Percentiles rank a stretch among this genome's conserved stretches.
These are phyloP conservation scores for Coryphaenoides rupestris DNA, from an alignment of 2,113 vertebrate species.

Conservation along the genomic window DNA sequence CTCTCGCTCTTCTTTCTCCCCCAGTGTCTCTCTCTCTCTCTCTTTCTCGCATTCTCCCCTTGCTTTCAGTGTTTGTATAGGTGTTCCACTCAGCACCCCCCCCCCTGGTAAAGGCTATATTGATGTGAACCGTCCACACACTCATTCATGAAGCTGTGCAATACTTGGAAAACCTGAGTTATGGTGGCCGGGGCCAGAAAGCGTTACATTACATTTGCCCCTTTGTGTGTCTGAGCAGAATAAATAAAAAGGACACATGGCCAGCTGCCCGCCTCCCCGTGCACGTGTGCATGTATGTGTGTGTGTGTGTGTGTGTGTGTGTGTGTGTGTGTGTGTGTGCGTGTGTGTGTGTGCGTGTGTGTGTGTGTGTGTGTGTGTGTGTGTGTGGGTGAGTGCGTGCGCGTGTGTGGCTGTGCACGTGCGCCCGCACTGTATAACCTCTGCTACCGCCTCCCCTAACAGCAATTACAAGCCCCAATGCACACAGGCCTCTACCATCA, in stretches of 20 bases:
- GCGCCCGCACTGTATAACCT: conserved; percentile 44
- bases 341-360: no score
- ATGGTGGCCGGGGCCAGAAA: no score
- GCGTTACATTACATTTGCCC: conserved; percentile 26
- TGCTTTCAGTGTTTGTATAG: no score
- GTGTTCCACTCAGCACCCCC: not conserved
- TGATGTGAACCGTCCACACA: no score
- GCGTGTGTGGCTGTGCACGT: conserved; percentile 7
- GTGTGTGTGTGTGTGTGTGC: no score
- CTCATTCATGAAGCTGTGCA: no score
- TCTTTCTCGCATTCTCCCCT: not conserved
- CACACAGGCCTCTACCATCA: conserved; percentile 71
- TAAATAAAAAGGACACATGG: conserved; percentile 44
- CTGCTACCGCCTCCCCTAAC: conserved; percentile 74
- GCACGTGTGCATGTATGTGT: not conserved
- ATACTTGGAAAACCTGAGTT: no score
- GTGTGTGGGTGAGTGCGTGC: no score
- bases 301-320: no score
- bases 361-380: no score
- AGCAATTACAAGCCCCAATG: conserved; percentile 75
- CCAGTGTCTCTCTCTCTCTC: not conserved
- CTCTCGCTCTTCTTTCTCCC: no score
- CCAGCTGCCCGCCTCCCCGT: conserved; percentile 59
- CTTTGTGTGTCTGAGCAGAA: conserved; percentile 28
- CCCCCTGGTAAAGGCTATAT: not conserved